A percentile compares a stretch with the other conserved stretches of the same genome.
These are phyloP conservation scores for Microctonus hyperodae DNA, from an alignment of 2,888 invertebrate species.

Conservation along the genomic window DNA sequence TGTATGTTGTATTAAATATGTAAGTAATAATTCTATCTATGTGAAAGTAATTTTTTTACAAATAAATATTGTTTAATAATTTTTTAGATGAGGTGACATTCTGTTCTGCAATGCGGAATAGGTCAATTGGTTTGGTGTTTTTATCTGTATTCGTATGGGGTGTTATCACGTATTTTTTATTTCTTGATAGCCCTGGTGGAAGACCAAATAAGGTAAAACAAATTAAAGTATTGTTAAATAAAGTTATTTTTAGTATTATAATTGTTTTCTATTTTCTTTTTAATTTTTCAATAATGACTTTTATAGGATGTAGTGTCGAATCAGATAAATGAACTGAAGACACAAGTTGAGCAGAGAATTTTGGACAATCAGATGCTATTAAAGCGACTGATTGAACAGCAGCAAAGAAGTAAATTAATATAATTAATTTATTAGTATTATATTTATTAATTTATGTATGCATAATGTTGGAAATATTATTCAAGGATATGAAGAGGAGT, in stretches of 20 bases:
- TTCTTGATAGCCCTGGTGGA: constrained; percentile 63
- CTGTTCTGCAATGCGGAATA: constrained; percentile 60
- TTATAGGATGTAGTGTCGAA: constrained; percentile 47
- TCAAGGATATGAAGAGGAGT: constrained; percentile 37
- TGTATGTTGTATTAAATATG: too few species aligned
- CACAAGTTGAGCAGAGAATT: constrained; percentile 51
- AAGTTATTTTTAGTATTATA: not conserved
- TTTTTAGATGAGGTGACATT: constrained; percentile 53
- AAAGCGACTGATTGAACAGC: constrained; percentile 43
- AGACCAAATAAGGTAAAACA: constrained; percentile 50
- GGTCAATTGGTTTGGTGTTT: constrained; percentile 57
- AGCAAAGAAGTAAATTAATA: constrained; percentile 46
- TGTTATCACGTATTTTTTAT: constrained; percentile 66
- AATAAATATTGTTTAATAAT: not conserved
- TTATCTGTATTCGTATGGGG: constrained; percentile 67
- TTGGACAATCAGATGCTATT: constrained; percentile 50
- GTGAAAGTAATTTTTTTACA: too few species aligned
- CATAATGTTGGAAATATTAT: constrained; percentile 4
- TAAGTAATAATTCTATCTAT: too few species aligned
- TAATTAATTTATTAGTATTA: not conserved
- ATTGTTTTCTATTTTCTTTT: constrained; percentile 5
- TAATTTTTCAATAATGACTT: constrained; percentile 7
- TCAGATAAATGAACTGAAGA: constrained; percentile 51
- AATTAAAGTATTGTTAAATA: not conserved
- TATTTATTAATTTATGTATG: not conserved